Base-by-base conservation (phyloP, 2,113 vertebrate genomes). In the Gymnarchus niloticus region DNA sequence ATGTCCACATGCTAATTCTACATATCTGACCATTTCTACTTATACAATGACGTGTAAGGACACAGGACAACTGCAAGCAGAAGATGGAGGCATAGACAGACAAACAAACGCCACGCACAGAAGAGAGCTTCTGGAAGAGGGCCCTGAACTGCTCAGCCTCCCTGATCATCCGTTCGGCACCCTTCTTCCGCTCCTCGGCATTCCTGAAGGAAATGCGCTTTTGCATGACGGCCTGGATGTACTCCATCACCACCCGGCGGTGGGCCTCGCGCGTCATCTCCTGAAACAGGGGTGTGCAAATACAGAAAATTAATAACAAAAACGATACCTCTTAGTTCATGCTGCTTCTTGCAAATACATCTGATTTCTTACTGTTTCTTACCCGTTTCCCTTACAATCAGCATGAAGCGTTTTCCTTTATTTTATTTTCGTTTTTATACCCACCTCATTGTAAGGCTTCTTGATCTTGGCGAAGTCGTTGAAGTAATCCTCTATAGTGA, bases 401-500 rank as follows among this genome's bases (percentile, higher is more conserved):
- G 33, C 28, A 69, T 69, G 12, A 2, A 6, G 10, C 21, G 9
- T 3, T 78, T 49, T 49, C 4, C 6, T 1, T n/a, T 7, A 1
- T 33, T 23, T 19, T 6, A 19, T 23, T 37, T 48, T 23, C 12
- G 12, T 21, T 56, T 28, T n/a, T 21, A 76, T 21, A 78, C 90
- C 59, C 92, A 98, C 98, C 97, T 97, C 96, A 90, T 96, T 98
- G 86, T 96, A 98, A 0, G 97, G 97, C 85, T 95, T 98, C 92
- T 99, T 99, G 89, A 99, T 98, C 89, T 93, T 98, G 91, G 97
- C 95, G 90, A 99, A 99, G 91, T 99, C 98, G 59, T 96, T 98
- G 91, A 99, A 99, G 91, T 99, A 99, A 90, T 99, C 98, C 89
- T 99, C 98, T 85, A 99, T 95, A 0, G 98, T 99, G 90, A 99